phyloP scores from a whole-genome alignment of 2,888 invertebrate genomes.

The Campopleginae sp. region DNA sequence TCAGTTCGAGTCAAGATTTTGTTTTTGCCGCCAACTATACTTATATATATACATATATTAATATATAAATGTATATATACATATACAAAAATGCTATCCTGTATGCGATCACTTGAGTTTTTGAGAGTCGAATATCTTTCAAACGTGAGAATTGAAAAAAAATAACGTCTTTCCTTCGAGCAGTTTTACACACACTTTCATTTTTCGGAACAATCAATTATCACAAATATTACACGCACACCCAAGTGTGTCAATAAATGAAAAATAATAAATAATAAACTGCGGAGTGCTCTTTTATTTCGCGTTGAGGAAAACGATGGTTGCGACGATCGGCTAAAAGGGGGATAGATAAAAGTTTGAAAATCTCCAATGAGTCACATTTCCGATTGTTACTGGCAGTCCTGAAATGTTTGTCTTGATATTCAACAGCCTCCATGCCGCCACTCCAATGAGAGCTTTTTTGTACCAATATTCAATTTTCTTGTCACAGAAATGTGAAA shows the following conservation, averaged over 20 bases:
- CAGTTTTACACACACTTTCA: conserved; percentile 44
- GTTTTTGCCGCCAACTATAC: conserved; percentile 60
- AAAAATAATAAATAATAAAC: not conserved
- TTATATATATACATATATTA: conserved; percentile 14
- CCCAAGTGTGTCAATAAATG: conserved; percentile 19
- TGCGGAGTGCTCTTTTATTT: conserved; percentile 59
- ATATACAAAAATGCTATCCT: conserved; percentile 46
- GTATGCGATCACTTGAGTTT: conserved; percentile 59
- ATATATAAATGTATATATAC: conserved; percentile 4
- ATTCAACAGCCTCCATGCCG: not conserved
- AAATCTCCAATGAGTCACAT: conserved; percentile 17
- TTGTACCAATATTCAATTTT: not conserved
- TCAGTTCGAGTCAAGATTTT: conserved; percentile 68
- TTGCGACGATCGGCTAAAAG: not conserved
- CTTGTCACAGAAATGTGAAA: not conserved
- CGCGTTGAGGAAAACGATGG: conserved; percentile 19
- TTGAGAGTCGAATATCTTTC: not conserved
- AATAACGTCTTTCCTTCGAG: not conserved
- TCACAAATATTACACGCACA: conserved; percentile 19
- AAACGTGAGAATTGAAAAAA: not conserved
- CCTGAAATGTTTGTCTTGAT: conserved; percentile 34
- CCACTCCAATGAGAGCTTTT: conserved; percentile 15
- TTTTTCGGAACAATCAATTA: not conserved
- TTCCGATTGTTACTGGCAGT: conserved; percentile 42
- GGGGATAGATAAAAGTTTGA: not conserved